phyloP scores from a whole-genome alignment of 2,113 vertebrate genomes.

The Theropithecus gelada region DNA sequence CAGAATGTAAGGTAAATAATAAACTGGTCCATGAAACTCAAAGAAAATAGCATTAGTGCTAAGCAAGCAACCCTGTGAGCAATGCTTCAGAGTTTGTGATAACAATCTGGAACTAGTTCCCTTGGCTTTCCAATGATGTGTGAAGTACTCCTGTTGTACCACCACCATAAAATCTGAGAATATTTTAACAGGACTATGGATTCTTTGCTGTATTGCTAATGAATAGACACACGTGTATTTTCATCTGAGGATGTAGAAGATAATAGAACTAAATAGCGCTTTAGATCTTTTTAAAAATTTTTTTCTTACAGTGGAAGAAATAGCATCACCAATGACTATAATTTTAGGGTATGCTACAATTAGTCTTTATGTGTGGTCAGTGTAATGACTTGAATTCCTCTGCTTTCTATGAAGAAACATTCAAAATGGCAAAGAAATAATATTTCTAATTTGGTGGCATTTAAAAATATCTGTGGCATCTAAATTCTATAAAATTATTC shows the following conservation, averaged over 20 bases:
- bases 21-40: neutral
- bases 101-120: slow-evolving; percentile 44
- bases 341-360: neutral
- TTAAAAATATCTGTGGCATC: neutral
- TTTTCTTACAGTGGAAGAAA: neutral
- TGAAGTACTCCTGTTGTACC: slow-evolving; percentile 1
- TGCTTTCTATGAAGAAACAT: neutral
- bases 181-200: neutral
- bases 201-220: neutral
- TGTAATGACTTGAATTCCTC: neutral
- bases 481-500: neutral
- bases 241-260: neutral
- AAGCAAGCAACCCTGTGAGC: slow-evolving; percentile 41
- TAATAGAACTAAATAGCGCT: neutral
- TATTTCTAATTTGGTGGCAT: neutral
- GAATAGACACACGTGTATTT: neutral
- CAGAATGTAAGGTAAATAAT: neutral
- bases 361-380: neutral
- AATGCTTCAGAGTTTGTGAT: slow-evolving; percentile 28
- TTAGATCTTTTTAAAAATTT: neutral
- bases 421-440: neutral
- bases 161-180: slow-evolving; percentile 16
- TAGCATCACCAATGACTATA: neutral
- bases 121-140: slow-evolving; percentile 43
- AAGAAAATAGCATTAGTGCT: slow-evolving; percentile 22